Evolutionary conservation across 1,140 invertebrate genomes (phyloP).

Genomic region (Caenorhabditis tropicalis): DNA sequence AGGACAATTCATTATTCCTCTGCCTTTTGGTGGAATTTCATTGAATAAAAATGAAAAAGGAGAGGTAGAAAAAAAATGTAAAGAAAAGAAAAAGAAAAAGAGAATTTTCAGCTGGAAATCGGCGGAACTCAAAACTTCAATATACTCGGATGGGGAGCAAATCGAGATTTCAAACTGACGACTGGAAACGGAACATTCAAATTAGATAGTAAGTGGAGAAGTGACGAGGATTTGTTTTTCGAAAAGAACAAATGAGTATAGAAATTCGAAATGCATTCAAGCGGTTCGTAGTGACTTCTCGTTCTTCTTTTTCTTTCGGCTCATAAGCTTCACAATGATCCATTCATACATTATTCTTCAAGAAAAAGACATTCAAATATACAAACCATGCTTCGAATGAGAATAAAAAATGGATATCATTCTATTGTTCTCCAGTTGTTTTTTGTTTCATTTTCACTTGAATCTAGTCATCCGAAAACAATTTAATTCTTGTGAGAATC

Average conservation of each 20-base stretch:
- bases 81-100: neutral
- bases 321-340: slow-evolving; percentile 36
- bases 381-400: neutral
- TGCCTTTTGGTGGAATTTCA: slow-evolving; percentile 44
- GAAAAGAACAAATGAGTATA: slow-evolving; percentile 16
- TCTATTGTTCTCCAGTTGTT: neutral
- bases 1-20: slow-evolving; percentile 47
- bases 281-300: neutral
- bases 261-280: slow-evolving; percentile 43
- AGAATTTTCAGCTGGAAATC: slow-evolving; percentile 38
- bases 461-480: neutral
- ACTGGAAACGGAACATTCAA: slow-evolving; percentile 51
- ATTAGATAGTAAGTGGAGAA: slow-evolving; percentile 39
- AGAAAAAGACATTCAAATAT: neutral
- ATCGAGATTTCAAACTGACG: slow-evolving; percentile 41
- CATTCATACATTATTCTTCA: slow-evolving; percentile 39
- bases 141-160: slow-evolving; percentile 45
- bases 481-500: neutral
- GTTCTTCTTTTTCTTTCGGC: neutral
- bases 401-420: neutral
- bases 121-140: slow-evolving; percentile 45
- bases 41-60: slow-evolving; percentile 45
- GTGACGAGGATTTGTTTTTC: neutral
- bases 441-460: neutral
- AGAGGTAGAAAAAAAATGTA: neutral